Evolutionary conservation across 30 jellyfish, hydroid and myxozoan genomes (phyloP), one percentile per base, ranked within the genome.

Genomic region (Nemopilema nomurai): DNA sequence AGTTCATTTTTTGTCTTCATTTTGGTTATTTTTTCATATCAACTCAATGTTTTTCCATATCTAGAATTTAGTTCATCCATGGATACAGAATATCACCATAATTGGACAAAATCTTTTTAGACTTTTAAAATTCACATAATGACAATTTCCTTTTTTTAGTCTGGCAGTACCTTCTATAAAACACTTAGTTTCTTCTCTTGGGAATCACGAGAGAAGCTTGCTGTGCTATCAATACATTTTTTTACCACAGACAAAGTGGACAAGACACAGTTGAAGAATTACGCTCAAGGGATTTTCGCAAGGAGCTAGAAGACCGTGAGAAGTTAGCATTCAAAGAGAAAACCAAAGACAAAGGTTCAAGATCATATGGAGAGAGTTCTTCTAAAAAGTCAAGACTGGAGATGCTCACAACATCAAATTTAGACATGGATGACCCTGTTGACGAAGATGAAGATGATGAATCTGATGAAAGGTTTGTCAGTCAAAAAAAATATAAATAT

Each of bases 381-480:
- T 62, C 98, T 51, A 92, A 92, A 28, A 84, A 96, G 27, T 79
- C 95, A 69, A 77, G 96, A 25, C 69, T 92, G 25, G 98, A 92
- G 69, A 88, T 71, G 83, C 82, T 72, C 21, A 57, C 97, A 26
- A 67, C 96, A 6, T 83, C 97, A 16, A 85, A 87, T 41, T 78
- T 92, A 62, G 98, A 92, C 82, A 92, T 88, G 62, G 98, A 92
- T 74, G 98, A 92, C 66, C 97, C 98, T 28, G 92, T 87, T 18
- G 98, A 92, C 76, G 98, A 92, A 25, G 92, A 83, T 16, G 96
- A 86, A 9, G 92, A 90, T 80, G 88, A 69, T 19, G 85, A 76
- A 20, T 79, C 84, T 0, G 94, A 90, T 29, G 94, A 90, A 41
- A 82, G 97, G 97, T 77, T 51, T 16, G 79, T 41, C n/a, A n/a